phyloP scores from a whole-genome alignment of 2,888 invertebrate species.

The Calameuta pallipes region DNA sequence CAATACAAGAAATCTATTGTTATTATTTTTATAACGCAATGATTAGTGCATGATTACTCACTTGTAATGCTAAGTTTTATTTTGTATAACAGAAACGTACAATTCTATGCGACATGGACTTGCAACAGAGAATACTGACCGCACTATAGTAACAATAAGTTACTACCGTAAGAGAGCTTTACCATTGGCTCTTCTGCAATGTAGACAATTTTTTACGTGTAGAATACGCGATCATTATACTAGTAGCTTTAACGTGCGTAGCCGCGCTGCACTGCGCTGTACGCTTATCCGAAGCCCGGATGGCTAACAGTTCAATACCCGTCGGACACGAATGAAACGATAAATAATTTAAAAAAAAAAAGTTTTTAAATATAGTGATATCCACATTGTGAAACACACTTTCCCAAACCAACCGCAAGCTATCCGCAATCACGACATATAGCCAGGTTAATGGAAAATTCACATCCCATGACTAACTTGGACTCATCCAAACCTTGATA shows the following conservation, averaged over 20 bases:
- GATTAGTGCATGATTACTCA: not conserved
- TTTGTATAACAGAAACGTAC: not conserved
- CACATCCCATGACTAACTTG: too few species aligned
- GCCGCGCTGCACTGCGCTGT: not conserved
- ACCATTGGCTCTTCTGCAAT: not conserved
- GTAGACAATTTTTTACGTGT: not conserved
- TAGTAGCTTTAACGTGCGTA: not conserved
- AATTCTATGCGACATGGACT: not conserved
- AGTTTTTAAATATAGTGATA: not conserved
- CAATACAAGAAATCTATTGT: not conserved
- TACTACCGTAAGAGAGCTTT: not conserved
- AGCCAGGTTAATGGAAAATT: too few species aligned
- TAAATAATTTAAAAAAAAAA: not conserved
- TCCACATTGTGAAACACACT: not conserved
- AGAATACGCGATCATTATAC: conserved; percentile 2
- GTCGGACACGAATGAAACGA: not conserved
- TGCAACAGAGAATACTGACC: not conserved
- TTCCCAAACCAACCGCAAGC: too few species aligned
- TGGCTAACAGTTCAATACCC: not conserved
- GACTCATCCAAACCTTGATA: too few species aligned
- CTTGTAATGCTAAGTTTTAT: not conserved
- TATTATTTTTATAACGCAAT: not conserved
- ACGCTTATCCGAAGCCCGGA: not conserved
- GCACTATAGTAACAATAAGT: not conserved
- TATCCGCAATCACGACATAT: too few species aligned